phyloP scores from a whole-genome alignment of 2,888 invertebrate genomes.

The Frankliniella intonsa region DNA sequence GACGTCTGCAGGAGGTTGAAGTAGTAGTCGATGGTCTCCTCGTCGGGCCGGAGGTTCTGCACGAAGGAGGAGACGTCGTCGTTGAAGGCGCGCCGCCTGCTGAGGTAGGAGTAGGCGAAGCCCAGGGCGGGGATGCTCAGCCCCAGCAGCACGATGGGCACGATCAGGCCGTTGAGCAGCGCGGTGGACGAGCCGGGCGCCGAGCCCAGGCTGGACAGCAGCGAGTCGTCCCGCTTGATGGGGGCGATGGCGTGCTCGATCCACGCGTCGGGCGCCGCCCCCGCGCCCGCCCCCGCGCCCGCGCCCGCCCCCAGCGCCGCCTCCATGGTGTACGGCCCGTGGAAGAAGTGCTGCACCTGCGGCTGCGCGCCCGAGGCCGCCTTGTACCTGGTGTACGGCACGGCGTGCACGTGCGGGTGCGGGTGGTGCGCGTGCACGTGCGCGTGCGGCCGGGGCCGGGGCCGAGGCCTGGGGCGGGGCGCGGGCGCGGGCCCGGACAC shows the following conservation, averaged over 20 bases:
- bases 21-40: constrained; percentile 28
- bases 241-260: constrained; percentile 7
- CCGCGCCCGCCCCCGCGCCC: not conserved
- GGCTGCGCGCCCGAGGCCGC: not conserved
- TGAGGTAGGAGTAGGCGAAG: constrained; percentile 33
- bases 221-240: constrained; percentile 21
- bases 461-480: not conserved
- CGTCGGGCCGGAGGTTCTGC: not conserved
- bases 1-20: constrained; percentile 12
- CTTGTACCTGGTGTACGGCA: not conserved
- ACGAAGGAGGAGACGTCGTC: not conserved
- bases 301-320: not conserved
- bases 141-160: constrained; percentile 33
- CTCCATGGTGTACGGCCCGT: constrained; percentile 22
- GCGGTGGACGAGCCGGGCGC: constrained; percentile 10
- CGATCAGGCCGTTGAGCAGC: constrained; percentile 29
- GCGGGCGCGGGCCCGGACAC: not conserved
- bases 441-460: not conserved
- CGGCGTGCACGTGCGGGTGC: not conserved
- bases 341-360: constrained; percentile 11
- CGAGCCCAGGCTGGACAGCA: constrained; percentile 5
- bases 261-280: not conserved
- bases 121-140: constrained; percentile 35
- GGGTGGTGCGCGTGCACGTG: not conserved
- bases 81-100: constrained; percentile 20